Percentiles rank a stretch among this genome's conserved stretches.
These are phyloP conservation scores for Drosophila hamatofila DNA, from an alignment of 2,888 invertebrate species.

Conservation along the genomic window DNA sequence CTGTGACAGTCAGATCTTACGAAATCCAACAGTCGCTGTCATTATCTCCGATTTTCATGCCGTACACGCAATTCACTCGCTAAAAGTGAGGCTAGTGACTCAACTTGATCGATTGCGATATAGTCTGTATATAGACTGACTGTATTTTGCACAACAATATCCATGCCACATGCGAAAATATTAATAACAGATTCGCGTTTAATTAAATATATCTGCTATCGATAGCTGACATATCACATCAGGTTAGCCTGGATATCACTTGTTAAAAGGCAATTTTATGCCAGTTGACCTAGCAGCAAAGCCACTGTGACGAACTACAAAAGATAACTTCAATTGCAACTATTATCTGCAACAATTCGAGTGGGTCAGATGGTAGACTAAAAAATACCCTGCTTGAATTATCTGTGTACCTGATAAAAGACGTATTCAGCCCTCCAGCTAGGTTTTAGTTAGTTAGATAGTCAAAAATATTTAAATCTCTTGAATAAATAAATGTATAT, in stretches of 20 bases:
- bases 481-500: no score
- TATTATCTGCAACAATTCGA: constrained; percentile 5
- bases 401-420: not conserved
- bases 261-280: not conserved
- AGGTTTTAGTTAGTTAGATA: no score
- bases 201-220: not conserved
- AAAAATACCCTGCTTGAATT: constrained; percentile 2
- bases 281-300: constrained; percentile 19
- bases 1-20: constrained; percentile 48
- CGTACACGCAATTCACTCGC: constrained; percentile 47
- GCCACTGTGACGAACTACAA: constrained; percentile 22
- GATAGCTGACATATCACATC: not conserved
- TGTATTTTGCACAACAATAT: constrained; percentile 13
- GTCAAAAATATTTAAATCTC: no score
- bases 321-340: constrained; percentile 8
- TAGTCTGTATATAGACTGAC: constrained; percentile 11
- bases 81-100: constrained; percentile 30
- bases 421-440: not conserved
- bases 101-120: constrained; percentile 33
- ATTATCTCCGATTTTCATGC: constrained; percentile 66
- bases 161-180: constrained; percentile 5
- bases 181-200: constrained; percentile 2
- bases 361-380: not conserved
- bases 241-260: not conserved
- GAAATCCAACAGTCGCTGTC: constrained; percentile 49